These are phyloP conservation scores for Drosophila sulfurigaster DNA, from an alignment of 1,140 invertebrate species.

Conservation along the genomic window DNA sequence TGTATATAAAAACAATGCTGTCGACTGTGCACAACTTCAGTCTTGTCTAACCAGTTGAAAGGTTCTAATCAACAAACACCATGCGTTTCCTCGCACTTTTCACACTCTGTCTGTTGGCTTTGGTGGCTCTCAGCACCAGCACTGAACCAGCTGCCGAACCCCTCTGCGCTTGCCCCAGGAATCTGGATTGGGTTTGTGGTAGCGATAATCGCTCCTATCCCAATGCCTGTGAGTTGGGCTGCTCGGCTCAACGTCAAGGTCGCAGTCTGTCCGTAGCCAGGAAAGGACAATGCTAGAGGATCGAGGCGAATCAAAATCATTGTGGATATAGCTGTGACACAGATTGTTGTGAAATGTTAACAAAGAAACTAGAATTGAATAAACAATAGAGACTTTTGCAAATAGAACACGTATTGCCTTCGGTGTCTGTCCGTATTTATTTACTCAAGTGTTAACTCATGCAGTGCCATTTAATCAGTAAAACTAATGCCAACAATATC, in stretches of 20 bases:
- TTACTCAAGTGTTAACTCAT: constrained; percentile 6
- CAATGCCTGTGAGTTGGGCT: constrained; percentile 64
- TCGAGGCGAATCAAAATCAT: not conserved
- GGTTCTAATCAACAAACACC: constrained; percentile 30
- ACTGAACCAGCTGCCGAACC: not conserved
- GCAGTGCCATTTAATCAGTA: constrained; percentile 11
- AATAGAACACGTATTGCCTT: not conserved
- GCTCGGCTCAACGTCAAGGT: constrained; percentile 46
- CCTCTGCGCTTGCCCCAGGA: constrained; percentile 59
- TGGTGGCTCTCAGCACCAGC: constrained; percentile 32
- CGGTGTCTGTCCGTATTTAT: not conserved
- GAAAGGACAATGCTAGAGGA: constrained; percentile 49
- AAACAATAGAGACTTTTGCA: constrained; percentile 10
- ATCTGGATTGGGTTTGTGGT: constrained; percentile 64
- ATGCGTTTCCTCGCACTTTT: constrained; percentile 64
- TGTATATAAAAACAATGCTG: constrained; percentile 62
- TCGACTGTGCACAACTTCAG: constrained; percentile 44
- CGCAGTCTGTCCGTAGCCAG: constrained; percentile 37
- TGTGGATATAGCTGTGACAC: not conserved
- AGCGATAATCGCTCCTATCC: constrained; percentile 60
- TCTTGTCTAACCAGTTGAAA: constrained; percentile 42
- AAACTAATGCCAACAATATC: constrained; percentile 3
- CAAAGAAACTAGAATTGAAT: constrained; percentile 13
- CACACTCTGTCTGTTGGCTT: constrained; percentile 42
- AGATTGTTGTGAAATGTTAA: constrained; percentile 7